A percentile compares a stretch with the other conserved stretches of the same genome.
Evolutionary conservation across 2,113 vertebrate species (phyloP).

Genomic region (Microcebus jonahi): DNA sequence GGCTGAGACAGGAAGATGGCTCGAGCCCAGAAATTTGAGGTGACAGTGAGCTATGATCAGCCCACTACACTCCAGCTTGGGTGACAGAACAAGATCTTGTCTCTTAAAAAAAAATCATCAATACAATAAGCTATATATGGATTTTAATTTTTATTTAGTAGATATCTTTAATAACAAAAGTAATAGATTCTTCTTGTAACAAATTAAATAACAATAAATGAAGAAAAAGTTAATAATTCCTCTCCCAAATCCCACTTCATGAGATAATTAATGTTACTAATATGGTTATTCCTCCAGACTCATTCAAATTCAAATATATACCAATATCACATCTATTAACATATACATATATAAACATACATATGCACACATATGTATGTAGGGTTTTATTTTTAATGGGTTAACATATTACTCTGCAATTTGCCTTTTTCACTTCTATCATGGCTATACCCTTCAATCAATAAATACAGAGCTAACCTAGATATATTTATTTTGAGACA

Average conservation of each 20-base stretch:
- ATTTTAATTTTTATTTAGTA: slow-evolving; percentile 12
- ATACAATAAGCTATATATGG: background rate
- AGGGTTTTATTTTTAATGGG: background rate
- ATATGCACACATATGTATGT: background rate
- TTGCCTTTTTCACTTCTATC: background rate
- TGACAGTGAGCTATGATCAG: too few relatives aligned
- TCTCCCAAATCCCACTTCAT: background rate
- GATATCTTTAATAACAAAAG: slow-evolving; percentile 31
- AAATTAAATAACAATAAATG: slow-evolving; percentile 4
- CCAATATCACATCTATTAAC: background rate
- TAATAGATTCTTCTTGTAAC: background rate
- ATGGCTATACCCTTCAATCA: background rate
- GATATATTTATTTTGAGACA: too few relatives aligned
- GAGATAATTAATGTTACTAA: background rate
- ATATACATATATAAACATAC: background rate
- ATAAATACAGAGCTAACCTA: background rate
- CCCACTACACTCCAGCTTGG: too few relatives aligned
- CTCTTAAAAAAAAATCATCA: background rate
- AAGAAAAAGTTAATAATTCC: background rate
- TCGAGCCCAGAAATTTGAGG: too few relatives aligned
- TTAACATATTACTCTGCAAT: background rate
- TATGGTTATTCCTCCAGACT: background rate
- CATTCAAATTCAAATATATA: background rate
- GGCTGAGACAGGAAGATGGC: too few relatives aligned
- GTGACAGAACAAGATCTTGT: too few relatives aligned